Percentiles rank a stretch among this genome's conserved stretches.
phyloP scores from a whole-genome alignment of 2,113 vertebrate genomes.

The Tetraodon nigroviridis region DNA sequence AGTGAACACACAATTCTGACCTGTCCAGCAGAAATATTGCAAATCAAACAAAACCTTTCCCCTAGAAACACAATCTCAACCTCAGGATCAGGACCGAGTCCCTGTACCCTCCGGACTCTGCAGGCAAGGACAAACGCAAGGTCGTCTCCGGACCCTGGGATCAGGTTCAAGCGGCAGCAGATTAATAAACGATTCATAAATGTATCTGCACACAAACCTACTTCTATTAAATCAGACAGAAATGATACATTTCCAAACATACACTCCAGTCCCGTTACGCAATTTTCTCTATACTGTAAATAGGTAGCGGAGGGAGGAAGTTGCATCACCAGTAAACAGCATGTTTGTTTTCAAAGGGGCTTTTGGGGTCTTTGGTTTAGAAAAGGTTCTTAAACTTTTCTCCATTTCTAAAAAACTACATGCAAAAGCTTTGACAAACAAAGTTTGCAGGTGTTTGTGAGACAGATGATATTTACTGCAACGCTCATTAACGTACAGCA shows the following conservation, averaged over 20 bases:
- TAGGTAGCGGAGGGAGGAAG: background rate
- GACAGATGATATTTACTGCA: slow-evolving; percentile 1
- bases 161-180: slow-evolving; percentile 45
- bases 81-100: slow-evolving; percentile 11
- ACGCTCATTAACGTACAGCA: background rate
- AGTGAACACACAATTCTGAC: too few species aligned
- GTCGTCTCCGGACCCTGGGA: slow-evolving; percentile 31
- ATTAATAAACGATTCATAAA: background rate
- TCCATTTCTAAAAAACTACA: slow-evolving; percentile 9
- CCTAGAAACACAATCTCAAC: slow-evolving; percentile 1
- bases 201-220: too few species aligned
- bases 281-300: slow-evolving; percentile 30
- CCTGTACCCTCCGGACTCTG: slow-evolving; percentile 27
- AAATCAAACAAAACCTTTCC: background rate
- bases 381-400: slow-evolving; percentile 19
- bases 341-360: background rate
- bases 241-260: too few species aligned
- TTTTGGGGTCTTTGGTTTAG: background rate
- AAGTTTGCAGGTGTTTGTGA: slow-evolving; percentile 16
- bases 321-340: slow-evolving; percentile 3
- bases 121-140: slow-evolving; percentile 49
- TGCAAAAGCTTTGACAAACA: background rate
- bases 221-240: too few species aligned
- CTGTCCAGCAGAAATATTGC: too few species aligned
- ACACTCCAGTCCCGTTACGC: too few species aligned